Conservation (phyloP, 2,888 invertebrate species). For the Aelia acuminata region DNA sequence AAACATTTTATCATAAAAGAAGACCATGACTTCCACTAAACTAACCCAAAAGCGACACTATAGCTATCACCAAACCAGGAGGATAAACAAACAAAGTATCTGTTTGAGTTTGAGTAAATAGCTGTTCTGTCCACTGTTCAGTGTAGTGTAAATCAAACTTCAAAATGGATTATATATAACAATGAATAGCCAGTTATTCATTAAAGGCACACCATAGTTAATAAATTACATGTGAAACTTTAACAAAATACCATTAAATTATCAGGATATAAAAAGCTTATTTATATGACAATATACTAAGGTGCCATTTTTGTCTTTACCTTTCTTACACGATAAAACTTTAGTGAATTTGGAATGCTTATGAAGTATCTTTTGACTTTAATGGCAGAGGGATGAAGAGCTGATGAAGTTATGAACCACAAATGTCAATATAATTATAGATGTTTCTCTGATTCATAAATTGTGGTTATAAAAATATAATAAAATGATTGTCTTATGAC, state of each 20-base stretch:
- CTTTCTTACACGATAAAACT: not conserved
- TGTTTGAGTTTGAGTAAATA: too few relatives aligned
- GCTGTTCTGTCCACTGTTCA: too few relatives aligned
- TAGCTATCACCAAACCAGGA: too few relatives aligned
- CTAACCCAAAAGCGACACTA: too few relatives aligned
- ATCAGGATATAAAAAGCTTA: not conserved
- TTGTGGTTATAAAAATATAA: not conserved
- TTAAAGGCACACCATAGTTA: constrained; percentile 1
- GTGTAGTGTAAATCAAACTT: too few relatives aligned
- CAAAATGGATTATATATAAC: not conserved
- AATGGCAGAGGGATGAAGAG: not conserved
- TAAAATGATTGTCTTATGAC: not conserved
- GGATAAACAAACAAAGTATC: too few relatives aligned
- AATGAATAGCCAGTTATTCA: not conserved
- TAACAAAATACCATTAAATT: not conserved
- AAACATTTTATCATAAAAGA: too few relatives aligned
- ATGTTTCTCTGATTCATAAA: not conserved
- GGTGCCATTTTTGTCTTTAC: not conserved
- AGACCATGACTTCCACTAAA: too few relatives aligned
- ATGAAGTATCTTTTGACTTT: not conserved
- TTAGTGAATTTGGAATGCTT: not conserved
- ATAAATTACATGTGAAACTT: not conserved
- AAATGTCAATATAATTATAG: not conserved
- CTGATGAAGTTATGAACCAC: not conserved
- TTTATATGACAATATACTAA: not conserved